Conservation (phyloP, 2,888 invertebrate genomes). For the Harpalus rufipes region DNA sequence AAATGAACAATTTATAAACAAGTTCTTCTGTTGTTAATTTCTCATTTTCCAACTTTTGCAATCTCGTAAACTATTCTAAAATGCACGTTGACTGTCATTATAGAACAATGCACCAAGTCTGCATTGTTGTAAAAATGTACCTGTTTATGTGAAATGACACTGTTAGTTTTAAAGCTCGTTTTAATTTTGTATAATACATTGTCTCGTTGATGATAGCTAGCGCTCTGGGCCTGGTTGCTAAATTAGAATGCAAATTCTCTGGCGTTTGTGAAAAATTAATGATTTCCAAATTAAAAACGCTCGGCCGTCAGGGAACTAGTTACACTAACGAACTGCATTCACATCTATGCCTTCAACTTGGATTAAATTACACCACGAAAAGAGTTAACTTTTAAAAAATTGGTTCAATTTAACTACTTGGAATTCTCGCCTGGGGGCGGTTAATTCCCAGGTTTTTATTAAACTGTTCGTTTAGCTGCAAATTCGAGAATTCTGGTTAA, state of each 20-base stretch:
- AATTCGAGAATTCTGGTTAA: constrained; percentile 19
- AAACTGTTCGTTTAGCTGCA: constrained; percentile 19
- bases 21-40: too few species aligned
- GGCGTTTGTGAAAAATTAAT: constrained; percentile 37
- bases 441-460: constrained; percentile 34
- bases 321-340: constrained; percentile 27
- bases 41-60: too few species aligned
- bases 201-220: constrained; percentile 20
- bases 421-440: constrained; percentile 22
- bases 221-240: background rate
- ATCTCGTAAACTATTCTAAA: too few species aligned
- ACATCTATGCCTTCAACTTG: constrained; percentile 1
- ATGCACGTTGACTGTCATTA: too few species aligned
- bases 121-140: constrained; percentile 5
- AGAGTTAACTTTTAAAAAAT: constrained; percentile 50
- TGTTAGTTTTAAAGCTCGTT: constrained; percentile 13
- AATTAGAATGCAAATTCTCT: constrained; percentile 37
- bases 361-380: constrained; percentile 31
- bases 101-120: background rate
- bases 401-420: constrained; percentile 46
- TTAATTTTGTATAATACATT: constrained; percentile 24
- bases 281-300: constrained; percentile 50
- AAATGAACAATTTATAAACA: too few species aligned
- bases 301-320: constrained; percentile 5
- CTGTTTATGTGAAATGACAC: background rate